Percentiles rank a stretch among this genome's conserved stretches.
These are phyloP conservation scores for Acrobasis consociella DNA, from an alignment of 2,888 invertebrate genomes.

Conservation along the genomic window DNA sequence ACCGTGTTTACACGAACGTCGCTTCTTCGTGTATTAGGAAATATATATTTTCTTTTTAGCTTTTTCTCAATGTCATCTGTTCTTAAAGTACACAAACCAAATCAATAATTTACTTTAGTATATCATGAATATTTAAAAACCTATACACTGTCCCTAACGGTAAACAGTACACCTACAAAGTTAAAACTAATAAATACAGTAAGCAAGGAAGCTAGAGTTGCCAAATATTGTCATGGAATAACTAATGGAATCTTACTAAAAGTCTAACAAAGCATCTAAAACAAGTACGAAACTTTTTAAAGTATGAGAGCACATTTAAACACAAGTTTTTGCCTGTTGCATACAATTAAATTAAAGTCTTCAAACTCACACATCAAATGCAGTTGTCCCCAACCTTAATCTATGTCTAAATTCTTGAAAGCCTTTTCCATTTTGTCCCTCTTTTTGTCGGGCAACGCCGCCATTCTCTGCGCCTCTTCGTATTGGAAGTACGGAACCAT, in stretches of 20 bases:
- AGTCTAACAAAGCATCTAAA: constrained; percentile 8
- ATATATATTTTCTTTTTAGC: no score
- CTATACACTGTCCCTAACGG: background rate
- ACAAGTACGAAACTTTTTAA: background rate
- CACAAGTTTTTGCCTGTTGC: no score
- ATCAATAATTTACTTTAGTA: background rate
- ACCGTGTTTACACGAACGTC: no score
- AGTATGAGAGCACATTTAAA: no score
- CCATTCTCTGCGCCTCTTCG: constrained; percentile 69
- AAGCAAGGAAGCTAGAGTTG: background rate
- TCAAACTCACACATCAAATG: background rate
- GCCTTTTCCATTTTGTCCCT: constrained; percentile 84
- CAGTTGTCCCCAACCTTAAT: constrained; percentile 60
- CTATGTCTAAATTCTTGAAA: constrained; percentile 88
- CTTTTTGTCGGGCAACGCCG: constrained; percentile 69
- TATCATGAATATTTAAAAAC: background rate
- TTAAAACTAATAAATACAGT: background rate
- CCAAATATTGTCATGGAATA: background rate
- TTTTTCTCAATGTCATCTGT: no score
- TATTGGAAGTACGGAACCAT: constrained; percentile 66
- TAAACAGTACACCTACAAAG: background rate
- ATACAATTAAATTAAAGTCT: background rate
- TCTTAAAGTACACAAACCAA: no score
- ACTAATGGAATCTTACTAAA: constrained; percentile 2
- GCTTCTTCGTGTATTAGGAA: no score